Conservation (phyloP, 2,797 vertebrate species). For the Sebastes kiyomatsui region DNA sequence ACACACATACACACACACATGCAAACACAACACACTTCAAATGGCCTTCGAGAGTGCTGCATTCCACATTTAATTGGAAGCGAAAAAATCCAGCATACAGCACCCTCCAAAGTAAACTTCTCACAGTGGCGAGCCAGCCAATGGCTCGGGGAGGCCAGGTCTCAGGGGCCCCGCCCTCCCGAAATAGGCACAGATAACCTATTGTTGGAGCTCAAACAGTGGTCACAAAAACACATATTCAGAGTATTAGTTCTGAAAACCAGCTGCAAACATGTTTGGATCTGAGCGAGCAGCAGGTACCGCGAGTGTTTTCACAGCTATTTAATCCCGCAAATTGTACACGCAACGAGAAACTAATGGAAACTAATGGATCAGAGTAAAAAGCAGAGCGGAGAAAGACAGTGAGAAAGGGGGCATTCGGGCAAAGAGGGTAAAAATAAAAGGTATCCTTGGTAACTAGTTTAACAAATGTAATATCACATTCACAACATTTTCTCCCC, state of each 20-base stretch:
- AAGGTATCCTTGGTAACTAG: conserved; percentile 37
- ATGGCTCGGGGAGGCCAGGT: conserved; percentile 62
- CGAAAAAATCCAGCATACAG: conserved; percentile 62
- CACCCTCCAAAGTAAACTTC: conserved; percentile 80
- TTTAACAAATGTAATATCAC: conserved; percentile 30
- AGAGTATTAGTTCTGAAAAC: conserved; percentile 37
- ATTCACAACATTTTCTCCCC: not conserved
- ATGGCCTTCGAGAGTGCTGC: conserved; percentile 76
- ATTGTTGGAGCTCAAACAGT: conserved; percentile 73
- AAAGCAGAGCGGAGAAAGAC: conserved; percentile 15
- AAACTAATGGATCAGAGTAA: conserved; percentile 45
- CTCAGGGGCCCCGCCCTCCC: conserved; percentile 65
- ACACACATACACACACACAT: conserved; percentile 39
- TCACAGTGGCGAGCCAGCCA: conserved; percentile 62
- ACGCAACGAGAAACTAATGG: conserved; percentile 36
- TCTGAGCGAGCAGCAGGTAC: conserved; percentile 41
- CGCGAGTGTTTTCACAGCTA: conserved; percentile 40
- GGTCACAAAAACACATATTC: conserved; percentile 53
- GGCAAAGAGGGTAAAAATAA: conserved; percentile 12
- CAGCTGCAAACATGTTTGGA: conserved; percentile 56
- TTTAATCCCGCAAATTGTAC: conserved; percentile 39
- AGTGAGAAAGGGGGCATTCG: not conserved
- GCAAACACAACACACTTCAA: conserved; percentile 68
- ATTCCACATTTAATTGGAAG: conserved; percentile 83
- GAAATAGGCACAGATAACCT: conserved; percentile 77